phyloP scores from a whole-genome alignment of 2,113 vertebrate genomes.

The Myanophis thanlyinensis region DNA sequence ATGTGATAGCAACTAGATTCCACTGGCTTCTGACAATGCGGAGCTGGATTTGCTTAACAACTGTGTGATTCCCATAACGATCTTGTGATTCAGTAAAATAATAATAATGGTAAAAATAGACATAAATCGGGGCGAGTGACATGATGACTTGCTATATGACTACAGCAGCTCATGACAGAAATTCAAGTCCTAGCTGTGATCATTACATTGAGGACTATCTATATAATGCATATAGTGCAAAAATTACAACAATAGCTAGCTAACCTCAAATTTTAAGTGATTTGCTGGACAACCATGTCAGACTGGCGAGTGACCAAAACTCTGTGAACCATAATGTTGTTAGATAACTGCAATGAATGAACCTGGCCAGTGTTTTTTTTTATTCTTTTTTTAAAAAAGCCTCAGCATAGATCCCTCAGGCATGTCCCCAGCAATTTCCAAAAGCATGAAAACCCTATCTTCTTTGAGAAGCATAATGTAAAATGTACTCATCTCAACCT shows the following conservation, averaged over 20 bases:
- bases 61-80: not conserved
- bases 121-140: not conserved
- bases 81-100: not conserved
- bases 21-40: not conserved
- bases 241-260: not conserved
- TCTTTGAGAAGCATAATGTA: not conserved
- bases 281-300: not conserved
- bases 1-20: not conserved
- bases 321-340: not conserved
- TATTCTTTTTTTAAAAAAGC: not conserved
- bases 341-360: not conserved
- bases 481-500: not conserved
- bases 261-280: not conserved
- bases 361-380: not conserved
- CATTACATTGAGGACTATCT: not conserved
- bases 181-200: not conserved
- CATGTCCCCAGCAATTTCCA: slow-evolving; percentile 41
- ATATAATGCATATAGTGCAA: not conserved
- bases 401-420: slow-evolving; percentile 30
- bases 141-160: not conserved
- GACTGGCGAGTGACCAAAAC: not conserved
- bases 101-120: not conserved
- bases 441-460: not conserved
- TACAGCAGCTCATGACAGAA: not conserved
- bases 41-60: not conserved